phyloP scores from a whole-genome alignment of 2,113 vertebrate genomes.

The Passer domesticus region DNA sequence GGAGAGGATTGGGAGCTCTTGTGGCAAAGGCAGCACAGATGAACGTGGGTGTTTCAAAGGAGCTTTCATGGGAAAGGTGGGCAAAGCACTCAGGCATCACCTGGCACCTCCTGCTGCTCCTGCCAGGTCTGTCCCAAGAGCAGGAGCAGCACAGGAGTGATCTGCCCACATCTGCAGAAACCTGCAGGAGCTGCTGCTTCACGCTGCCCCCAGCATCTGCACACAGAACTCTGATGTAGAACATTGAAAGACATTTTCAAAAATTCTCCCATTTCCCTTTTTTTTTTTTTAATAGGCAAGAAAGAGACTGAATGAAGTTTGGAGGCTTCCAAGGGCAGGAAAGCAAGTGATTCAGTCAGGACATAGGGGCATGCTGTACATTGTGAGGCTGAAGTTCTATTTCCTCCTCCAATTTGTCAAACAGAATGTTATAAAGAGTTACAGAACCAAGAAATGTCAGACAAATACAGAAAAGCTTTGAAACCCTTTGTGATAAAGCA shows the following conservation, averaged over 20 bases:
- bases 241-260: rapidly evolving
- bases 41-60: neutral
- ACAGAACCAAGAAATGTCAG: conserved; percentile 31
- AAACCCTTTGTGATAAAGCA: conserved; percentile 45
- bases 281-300: neutral
- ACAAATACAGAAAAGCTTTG: conserved; percentile 31
- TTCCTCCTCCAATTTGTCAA: conserved; percentile 46
- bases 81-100: neutral
- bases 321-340: neutral
- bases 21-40: neutral
- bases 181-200: neutral
- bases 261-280: neutral
- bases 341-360: neutral
- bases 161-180: neutral
- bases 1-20: neutral
- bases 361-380: neutral
- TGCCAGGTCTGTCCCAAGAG: neutral
- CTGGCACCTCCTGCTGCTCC: neutral
- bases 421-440: conserved; percentile 19
- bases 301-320: neutral
- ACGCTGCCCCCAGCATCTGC: neutral
- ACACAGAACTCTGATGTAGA: neutral
- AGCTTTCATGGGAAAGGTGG: neutral
- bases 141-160: neutral
- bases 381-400: neutral